phyloP scores from a whole-genome alignment of 2,888 invertebrate genomes.

The Odontocolon sp. region DNA sequence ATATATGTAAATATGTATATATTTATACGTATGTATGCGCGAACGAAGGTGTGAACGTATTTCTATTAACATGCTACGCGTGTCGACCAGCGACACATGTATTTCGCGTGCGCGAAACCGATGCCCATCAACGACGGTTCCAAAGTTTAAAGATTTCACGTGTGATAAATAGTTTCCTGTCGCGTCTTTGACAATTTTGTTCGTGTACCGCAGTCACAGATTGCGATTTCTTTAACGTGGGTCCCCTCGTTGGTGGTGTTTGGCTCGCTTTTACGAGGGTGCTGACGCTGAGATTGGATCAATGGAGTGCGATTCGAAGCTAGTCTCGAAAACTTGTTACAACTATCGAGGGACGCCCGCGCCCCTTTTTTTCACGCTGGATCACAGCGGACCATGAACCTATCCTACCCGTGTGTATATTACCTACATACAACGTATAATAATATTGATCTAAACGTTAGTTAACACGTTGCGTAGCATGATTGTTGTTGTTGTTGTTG shows the following conservation, averaged over 20 bases:
- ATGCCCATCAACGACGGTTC: constrained; percentile 46
- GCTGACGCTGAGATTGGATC: constrained; percentile 51
- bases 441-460: constrained; percentile 40
- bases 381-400: constrained; percentile 14
- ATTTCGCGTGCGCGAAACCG: constrained; percentile 45
- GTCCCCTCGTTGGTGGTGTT: constrained; percentile 29
- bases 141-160: constrained; percentile 21
- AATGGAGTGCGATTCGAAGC: constrained; percentile 54
- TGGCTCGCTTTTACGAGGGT: constrained; percentile 40
- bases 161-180: too few species aligned
- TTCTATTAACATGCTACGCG: constrained; percentile 55
- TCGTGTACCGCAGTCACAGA: too few species aligned
- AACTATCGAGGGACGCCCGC: constrained; percentile 65
- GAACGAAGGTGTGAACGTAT: constrained; percentile 58
- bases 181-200: too few species aligned
- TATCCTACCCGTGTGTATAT: constrained; percentile 29
- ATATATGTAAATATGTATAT: constrained; percentile 48
- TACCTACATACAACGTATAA: constrained; percentile 39
- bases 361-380: constrained; percentile 47
- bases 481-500: constrained; percentile 61
- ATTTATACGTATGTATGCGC: constrained; percentile 56
- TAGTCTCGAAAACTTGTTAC: constrained; percentile 43
- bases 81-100: constrained; percentile 63
- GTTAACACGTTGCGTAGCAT: constrained; percentile 55
- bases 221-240: constrained; percentile 32